Evolutionary conservation across 2,888 invertebrate genomes (phyloP), one percentile per base, ranked within the genome.

Genomic region (Rhagonycha fulva): DNA sequence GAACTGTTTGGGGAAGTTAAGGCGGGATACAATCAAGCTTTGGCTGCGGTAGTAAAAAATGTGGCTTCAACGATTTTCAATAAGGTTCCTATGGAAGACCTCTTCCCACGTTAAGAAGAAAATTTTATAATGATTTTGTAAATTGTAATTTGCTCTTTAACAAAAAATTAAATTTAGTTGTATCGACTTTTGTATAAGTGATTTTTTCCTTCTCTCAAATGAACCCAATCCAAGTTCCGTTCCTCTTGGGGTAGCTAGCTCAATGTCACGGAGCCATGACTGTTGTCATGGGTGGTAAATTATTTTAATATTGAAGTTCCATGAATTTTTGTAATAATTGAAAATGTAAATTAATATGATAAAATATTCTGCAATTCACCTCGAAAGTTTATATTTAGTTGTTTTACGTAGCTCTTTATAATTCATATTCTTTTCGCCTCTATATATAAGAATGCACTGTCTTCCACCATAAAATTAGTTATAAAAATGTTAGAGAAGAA

Each of bases 21-120:
- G 83, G 88, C 89, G 0, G 90, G 92, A 0, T 93, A 93, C 84
- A 91, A 93, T 81, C 89, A 91, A 75, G 90, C 91, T 3, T 90
- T 93, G 70, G 77, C 23, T 19, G 30, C 28, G 47, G 68, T 74
- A 9, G 68, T 32, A 14, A 75, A 9, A 14, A 74, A 61, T 30
- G 32, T 62, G 1, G 72, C 76, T 0, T 30, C 67, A 26, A 10
- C 9, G 19, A 62, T 75, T 19, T 75, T 71, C 28, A 70, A 23
- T 19, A 67, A 67, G 24, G 28, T 74, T n/a, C 74, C 74, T 30
- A 61, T 24, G 12, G 62, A 72, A 12, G 71, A 72, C 5, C 24
- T 72, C 0, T 32, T 72, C 26, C 71, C 71, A 14, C 32, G 24
- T 9, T 66, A 66, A n/a, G n/a, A n/a, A 66, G 12, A n/a, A n/a